phyloP scores from a whole-genome alignment of 2,797 vertebrate genomes.

The Lates japonicus region DNA sequence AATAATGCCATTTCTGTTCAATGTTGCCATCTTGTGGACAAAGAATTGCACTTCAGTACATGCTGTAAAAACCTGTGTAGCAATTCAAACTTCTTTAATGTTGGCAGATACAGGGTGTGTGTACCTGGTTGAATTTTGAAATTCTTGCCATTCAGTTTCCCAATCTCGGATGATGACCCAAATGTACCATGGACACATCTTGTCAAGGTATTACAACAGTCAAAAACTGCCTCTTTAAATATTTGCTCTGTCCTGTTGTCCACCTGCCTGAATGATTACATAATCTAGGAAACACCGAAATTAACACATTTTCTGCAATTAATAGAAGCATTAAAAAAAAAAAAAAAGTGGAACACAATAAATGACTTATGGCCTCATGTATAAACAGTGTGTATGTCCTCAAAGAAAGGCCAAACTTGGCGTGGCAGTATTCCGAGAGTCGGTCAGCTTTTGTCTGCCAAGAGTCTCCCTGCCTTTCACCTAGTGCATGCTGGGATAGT shows the following conservation, averaged over 20 bases:
- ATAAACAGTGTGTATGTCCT: background rate
- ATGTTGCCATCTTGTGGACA: slow-evolving; percentile 75
- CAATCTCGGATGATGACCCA: background rate
- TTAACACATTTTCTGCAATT: background rate
- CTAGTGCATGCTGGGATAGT: background rate
- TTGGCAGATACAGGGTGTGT: accelerated
- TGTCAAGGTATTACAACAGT: slow-evolving; percentile 27
- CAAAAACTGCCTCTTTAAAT: slow-evolving; percentile 59
- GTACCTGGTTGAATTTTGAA: background rate
- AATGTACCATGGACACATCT: slow-evolving; percentile 10
- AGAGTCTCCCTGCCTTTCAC: background rate
- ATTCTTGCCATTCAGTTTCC: no score
- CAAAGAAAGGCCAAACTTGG: background rate
- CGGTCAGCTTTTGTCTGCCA: background rate
- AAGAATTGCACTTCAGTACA: slow-evolving; percentile 8
- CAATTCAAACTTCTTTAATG: background rate
- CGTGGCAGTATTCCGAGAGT: background rate
- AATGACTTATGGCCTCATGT: background rate
- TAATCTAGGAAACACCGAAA: slow-evolving; percentile 39
- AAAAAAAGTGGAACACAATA: background rate
- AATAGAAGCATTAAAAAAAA: background rate
- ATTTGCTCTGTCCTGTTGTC: slow-evolving; percentile 64
- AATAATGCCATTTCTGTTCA: slow-evolving; percentile 19
- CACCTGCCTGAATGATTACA: slow-evolving; percentile 37
- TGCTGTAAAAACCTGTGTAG: background rate